These are phyloP conservation scores for Diarsia rubi DNA, from an alignment of 2,888 invertebrate genomes.

Conservation along the genomic window DNA sequence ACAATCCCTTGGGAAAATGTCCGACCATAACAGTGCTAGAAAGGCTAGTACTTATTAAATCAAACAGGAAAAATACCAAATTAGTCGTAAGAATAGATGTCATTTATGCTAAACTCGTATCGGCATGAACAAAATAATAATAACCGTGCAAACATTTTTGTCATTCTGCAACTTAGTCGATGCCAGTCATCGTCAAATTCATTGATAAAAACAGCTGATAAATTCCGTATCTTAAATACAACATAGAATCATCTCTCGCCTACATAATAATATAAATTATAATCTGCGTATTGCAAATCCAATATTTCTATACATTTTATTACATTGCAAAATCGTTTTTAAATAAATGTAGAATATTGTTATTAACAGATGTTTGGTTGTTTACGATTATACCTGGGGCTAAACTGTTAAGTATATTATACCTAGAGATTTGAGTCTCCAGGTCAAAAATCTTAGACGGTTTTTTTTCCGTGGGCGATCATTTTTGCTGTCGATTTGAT, in stretches of 20 bases:
- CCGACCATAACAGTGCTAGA: no score
- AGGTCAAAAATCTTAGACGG: conserved; percentile 32
- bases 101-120: background rate
- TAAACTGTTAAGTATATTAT: conserved; percentile 44
- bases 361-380: conserved; percentile 48
- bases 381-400: conserved; percentile 61
- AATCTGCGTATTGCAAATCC: conserved; percentile 42
- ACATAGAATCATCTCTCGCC: conserved; percentile 23
- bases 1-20: no score
- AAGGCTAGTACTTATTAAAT: background rate
- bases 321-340: conserved; percentile 41
- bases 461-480: conserved; percentile 49
- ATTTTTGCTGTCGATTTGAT: conserved; percentile 29
- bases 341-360: conserved; percentile 60
- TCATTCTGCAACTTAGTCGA: background rate
- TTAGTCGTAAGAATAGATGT: background rate
- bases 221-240: background rate
- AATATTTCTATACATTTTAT: conserved; percentile 53
- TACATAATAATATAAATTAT: conserved; percentile 35
- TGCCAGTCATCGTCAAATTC: background rate
- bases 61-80: background rate
- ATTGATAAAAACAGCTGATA: conserved; percentile 21
- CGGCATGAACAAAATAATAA: background rate
- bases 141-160: background rate
- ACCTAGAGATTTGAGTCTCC: conserved; percentile 35